phyloP scores from a whole-genome alignment of 2,888 invertebrate genomes.

The Cinara cedri region DNA sequence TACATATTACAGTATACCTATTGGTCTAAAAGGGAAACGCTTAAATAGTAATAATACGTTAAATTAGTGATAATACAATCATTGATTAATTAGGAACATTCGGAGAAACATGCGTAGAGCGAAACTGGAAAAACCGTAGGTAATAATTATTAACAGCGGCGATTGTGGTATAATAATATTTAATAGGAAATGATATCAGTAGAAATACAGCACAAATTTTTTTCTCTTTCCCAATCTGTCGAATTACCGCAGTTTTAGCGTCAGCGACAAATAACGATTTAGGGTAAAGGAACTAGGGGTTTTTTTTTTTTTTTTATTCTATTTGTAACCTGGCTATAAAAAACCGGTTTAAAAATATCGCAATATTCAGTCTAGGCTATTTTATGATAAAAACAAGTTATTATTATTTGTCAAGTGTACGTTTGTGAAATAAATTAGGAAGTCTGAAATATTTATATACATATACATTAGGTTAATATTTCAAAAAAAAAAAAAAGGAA shows the following conservation, averaged over 20 bases:
- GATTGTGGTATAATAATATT: slow-evolving; percentile 19
- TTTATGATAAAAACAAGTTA: background rate
- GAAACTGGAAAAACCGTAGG: slow-evolving; percentile 13
- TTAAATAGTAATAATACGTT: slow-evolving; percentile 29
- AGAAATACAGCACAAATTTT: background rate
- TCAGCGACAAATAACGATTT: slow-evolving; percentile 25
- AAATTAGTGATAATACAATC: slow-evolving; percentile 48
- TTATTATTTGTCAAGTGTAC: background rate
- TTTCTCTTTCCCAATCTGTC: background rate
- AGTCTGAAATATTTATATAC: background rate
- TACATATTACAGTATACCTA: background rate
- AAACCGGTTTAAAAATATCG: slow-evolving; percentile 17
- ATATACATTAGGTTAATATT: too few species aligned
- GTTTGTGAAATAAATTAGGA: slow-evolving; percentile 7
- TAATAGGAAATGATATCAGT: slow-evolving; percentile 34
- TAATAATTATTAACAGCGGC: slow-evolving; percentile 32
- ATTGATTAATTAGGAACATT: slow-evolving; percentile 54
- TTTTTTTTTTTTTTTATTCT: too few species aligned
- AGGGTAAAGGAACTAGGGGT: slow-evolving; percentile 41
- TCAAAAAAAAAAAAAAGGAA: too few species aligned
- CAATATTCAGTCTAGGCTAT: background rate
- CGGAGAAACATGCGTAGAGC: slow-evolving; percentile 38
- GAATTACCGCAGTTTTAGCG: background rate
- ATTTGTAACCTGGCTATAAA: background rate
- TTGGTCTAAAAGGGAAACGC: slow-evolving; percentile 36